Conservation (phyloP, 2,888 invertebrate genomes). For the Cryptocheilus praepositus region DNA sequence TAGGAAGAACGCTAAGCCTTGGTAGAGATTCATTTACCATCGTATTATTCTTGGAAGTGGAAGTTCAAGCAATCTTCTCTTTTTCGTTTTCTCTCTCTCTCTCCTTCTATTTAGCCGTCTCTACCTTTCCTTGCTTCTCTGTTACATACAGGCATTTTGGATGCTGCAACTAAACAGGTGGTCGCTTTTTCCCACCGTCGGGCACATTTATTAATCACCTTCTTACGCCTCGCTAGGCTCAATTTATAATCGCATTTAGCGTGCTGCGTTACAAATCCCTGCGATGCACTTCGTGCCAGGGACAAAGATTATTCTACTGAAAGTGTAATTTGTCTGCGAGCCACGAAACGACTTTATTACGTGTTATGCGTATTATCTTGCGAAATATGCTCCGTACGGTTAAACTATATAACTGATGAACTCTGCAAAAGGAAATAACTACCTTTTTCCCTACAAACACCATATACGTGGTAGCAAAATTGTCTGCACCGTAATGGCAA, state of each 20-base stretch:
- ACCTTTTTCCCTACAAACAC: too few species aligned
- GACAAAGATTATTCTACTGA: too few species aligned
- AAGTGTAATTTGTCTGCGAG: too few species aligned
- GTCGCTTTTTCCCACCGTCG: slow-evolving; percentile 34
- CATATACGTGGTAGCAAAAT: too few species aligned
- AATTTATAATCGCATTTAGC: slow-evolving; percentile 20
- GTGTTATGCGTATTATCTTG: too few species aligned
- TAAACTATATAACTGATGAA: too few species aligned
- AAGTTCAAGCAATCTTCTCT: slow-evolving; percentile 2
- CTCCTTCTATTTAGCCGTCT: background rate
- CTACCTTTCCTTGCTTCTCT: background rate
- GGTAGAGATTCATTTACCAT: slow-evolving; percentile 16
- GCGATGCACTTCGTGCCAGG: too few species aligned
- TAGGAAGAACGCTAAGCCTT: background rate
- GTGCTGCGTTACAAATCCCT: too few species aligned
- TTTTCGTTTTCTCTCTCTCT: background rate
- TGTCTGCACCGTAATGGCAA: too few species aligned
- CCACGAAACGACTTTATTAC: too few species aligned
- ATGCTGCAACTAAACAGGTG: slow-evolving; percentile 39
- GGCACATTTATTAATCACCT: slow-evolving; percentile 30
- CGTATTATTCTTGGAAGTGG: slow-evolving; percentile 1
- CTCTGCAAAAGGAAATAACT: too few species aligned
- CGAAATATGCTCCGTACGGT: too few species aligned
- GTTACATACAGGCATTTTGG: background rate
- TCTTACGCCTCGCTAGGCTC: slow-evolving; percentile 3